Conservation (phyloP, 2,888 invertebrate genomes). For the Heliconius sara region DNA sequence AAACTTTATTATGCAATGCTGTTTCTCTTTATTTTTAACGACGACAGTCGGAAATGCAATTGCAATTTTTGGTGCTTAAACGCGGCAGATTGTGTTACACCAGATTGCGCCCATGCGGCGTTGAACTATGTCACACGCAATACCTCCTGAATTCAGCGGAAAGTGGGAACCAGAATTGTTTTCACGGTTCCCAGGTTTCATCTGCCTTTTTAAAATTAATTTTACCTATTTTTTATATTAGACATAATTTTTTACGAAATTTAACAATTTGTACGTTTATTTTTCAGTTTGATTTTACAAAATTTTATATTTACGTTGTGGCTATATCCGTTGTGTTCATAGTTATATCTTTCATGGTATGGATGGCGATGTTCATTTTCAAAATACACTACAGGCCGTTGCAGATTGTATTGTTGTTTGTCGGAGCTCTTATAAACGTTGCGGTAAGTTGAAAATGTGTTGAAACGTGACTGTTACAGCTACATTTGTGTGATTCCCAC, state of each 20-base stretch:
- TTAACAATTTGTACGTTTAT: not conserved
- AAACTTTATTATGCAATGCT: not conserved
- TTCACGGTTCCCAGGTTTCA: too few species aligned
- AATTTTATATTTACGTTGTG: slow-evolving; percentile 55
- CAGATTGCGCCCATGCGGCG: too few species aligned
- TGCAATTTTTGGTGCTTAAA: not conserved
- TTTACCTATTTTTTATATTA: too few species aligned
- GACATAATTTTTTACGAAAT: too few species aligned
- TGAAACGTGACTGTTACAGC: too few species aligned
- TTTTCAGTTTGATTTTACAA: slow-evolving; percentile 66
- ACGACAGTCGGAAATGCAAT: not conserved
- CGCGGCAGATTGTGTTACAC: too few species aligned
- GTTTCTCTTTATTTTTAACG: not conserved
- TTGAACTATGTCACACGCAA: too few species aligned
- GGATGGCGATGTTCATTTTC: slow-evolving; percentile 46
- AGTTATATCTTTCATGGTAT: slow-evolving; percentile 41
- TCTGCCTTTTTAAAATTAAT: too few species aligned
- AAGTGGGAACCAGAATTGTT: too few species aligned
- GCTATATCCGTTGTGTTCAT: slow-evolving; percentile 51
- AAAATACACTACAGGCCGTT: slow-evolving; percentile 46
- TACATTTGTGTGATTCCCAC: too few species aligned
- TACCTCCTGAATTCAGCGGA: too few species aligned
- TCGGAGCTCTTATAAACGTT: slow-evolving; percentile 52
- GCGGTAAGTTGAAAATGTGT: slow-evolving; percentile 53
- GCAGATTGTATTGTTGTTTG: slow-evolving; percentile 45